Conservation (phyloP, 2,888 invertebrate genomes). For the Ophioninae sp. region DNA sequence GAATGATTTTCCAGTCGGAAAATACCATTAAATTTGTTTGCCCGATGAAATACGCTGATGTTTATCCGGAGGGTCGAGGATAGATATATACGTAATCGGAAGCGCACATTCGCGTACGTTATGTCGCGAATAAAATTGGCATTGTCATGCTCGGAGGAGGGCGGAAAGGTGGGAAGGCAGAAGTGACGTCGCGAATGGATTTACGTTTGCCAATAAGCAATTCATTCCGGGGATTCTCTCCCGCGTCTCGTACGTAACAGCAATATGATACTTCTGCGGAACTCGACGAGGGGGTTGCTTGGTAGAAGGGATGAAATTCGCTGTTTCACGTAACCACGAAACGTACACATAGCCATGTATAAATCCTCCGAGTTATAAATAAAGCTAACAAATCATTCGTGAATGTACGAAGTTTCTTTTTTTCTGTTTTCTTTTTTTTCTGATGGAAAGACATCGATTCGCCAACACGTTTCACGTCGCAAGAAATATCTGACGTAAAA, state of each 20-base stretch:
- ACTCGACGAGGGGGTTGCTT: neutral
- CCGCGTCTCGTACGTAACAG: conserved; percentile 35
- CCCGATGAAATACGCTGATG: conserved; percentile 60
- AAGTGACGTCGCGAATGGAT: conserved; percentile 50
- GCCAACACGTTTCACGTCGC: conserved; percentile 31
- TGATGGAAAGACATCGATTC: conserved; percentile 36
- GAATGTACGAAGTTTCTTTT: conserved; percentile 41
- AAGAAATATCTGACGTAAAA: conserved; percentile 9
- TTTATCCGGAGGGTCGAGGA: conserved; percentile 45
- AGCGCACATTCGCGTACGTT: conserved; percentile 43
- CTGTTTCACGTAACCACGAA: neutral
- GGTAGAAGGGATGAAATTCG: conserved; percentile 27
- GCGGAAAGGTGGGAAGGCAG: conserved; percentile 5
- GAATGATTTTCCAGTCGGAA: conserved; percentile 41
- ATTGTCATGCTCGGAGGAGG: conserved; percentile 22
- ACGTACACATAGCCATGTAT: neutral
- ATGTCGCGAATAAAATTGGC: conserved; percentile 58
- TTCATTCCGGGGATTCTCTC: conserved; percentile 48
- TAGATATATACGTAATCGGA: conserved; percentile 32
- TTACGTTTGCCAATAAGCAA: conserved; percentile 61
- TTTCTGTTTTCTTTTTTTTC: conserved; percentile 25
- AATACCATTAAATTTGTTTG: conserved; percentile 51
- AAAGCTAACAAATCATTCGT: conserved; percentile 48
- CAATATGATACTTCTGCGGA: conserved; percentile 39
- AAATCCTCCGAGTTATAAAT: conserved; percentile 24